Conservation (phyloP, 2,113 vertebrate species). For the Sinocyclocheilus anshuiensis region DNA sequence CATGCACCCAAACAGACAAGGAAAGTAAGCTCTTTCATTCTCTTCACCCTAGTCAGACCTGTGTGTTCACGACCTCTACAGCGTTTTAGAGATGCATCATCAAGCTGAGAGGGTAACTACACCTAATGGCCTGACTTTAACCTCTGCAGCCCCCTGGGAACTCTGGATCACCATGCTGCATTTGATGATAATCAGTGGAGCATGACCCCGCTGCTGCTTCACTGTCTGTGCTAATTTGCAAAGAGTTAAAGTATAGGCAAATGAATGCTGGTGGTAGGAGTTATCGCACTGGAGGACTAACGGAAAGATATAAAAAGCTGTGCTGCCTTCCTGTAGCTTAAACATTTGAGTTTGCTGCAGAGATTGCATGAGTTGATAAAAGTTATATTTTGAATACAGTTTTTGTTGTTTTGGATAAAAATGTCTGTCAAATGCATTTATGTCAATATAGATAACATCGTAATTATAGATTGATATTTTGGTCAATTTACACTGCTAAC, state of each 20-base stretch:
- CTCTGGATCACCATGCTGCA: background rate
- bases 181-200: background rate
- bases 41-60: constrained; percentile 2
- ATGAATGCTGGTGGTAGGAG: background rate
- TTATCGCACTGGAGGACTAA: too few species aligned
- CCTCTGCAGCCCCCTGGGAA: background rate
- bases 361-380: background rate
- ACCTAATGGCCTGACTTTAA: constrained; percentile 9
- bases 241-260: background rate
- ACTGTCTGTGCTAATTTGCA: too few species aligned
- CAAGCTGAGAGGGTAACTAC: background rate
- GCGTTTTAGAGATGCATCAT: background rate
- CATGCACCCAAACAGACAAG: background rate
- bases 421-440: background rate
- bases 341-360: background rate
- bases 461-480: background rate
- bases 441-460: background rate
- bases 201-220: background rate
- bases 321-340: background rate
- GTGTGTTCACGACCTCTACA: background rate
- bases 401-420: background rate
- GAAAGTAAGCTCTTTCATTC: constrained; percentile 3
- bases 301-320: too few species aligned
- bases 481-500: background rate
- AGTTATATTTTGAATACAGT: background rate